Evolutionary conservation across 2,888 invertebrate genomes (phyloP).

Genomic region (Atethmia centrago): DNA sequence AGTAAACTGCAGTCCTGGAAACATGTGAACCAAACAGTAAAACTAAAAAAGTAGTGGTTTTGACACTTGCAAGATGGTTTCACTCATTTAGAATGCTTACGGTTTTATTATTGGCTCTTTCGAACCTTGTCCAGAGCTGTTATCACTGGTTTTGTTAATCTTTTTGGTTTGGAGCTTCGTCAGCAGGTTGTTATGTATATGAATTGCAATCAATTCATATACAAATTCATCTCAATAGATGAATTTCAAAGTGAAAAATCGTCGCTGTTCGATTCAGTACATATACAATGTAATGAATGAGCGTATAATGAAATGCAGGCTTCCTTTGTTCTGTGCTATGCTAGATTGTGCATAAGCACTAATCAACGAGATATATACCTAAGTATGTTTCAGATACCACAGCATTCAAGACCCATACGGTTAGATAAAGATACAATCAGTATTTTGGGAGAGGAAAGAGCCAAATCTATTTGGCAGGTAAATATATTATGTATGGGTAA

Average conservation of each 20-base stretch:
- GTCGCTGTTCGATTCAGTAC: neutral
- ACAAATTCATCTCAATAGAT: neutral
- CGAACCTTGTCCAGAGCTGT: too few species aligned
- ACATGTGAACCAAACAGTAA: neutral
- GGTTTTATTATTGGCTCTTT: neutral
- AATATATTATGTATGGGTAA: neutral
- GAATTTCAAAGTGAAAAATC: neutral
- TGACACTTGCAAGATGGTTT: neutral
- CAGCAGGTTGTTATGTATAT: too few species aligned
- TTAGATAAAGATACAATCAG: conserved; percentile 9
- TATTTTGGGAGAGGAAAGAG: conserved; percentile 11
- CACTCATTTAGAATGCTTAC: neutral
- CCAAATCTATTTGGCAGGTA: conserved; percentile 26
- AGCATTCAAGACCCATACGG: neutral
- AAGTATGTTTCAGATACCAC: neutral
- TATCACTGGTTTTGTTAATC: too few species aligned
- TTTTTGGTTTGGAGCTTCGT: neutral
- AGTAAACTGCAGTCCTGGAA: neutral
- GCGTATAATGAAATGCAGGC: neutral
- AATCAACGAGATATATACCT: neutral
- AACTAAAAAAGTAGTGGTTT: neutral
- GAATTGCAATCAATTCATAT: too few species aligned
- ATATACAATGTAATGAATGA: too few species aligned
- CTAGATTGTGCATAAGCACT: neutral
- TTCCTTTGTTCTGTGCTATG: neutral